Conservation (phyloP, 2,888 invertebrate genomes). For the Erynnis tages region DNA sequence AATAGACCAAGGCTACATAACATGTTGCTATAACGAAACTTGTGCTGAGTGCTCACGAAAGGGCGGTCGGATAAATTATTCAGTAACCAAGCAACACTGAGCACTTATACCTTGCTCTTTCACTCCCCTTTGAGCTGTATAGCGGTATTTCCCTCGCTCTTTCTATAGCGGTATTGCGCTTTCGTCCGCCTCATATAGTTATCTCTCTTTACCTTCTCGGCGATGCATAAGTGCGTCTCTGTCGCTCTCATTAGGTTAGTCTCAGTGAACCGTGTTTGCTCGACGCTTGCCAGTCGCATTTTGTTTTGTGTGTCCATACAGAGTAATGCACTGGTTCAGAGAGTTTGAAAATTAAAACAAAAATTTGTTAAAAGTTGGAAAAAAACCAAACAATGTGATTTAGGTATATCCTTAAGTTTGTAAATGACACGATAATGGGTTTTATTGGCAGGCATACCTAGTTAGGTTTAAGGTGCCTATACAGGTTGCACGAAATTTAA, state of each 20-base stretch:
- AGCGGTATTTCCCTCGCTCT: conserved; percentile 42
- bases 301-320: conserved; percentile 48
- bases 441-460: too few relatives aligned
- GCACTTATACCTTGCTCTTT: conserved; percentile 54
- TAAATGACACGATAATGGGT: too few relatives aligned
- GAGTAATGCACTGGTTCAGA: conserved; percentile 40
- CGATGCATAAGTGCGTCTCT: conserved; percentile 47
- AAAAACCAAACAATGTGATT: too few relatives aligned
- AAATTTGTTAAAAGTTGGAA: too few relatives aligned
- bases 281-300: conserved; percentile 74
- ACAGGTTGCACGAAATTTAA: too few relatives aligned
- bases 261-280: conserved; percentile 65
- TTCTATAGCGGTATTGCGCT: conserved; percentile 69
- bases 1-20: conserved; percentile 28
- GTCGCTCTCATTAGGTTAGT: conserved; percentile 79
- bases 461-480: too few relatives aligned
- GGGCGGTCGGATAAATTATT: conserved; percentile 75
- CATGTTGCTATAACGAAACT: conserved; percentile 28
- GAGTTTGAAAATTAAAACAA: neutral
- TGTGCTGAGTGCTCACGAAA: conserved; percentile 51
- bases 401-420: too few relatives aligned
- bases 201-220: conserved; percentile 44
- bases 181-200: conserved; percentile 70
- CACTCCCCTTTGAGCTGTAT: conserved; percentile 30
- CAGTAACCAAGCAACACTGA: conserved; percentile 68